phyloP scores from a whole-genome alignment of 2,888 invertebrate genomes.

The Teleiodes luculella region DNA sequence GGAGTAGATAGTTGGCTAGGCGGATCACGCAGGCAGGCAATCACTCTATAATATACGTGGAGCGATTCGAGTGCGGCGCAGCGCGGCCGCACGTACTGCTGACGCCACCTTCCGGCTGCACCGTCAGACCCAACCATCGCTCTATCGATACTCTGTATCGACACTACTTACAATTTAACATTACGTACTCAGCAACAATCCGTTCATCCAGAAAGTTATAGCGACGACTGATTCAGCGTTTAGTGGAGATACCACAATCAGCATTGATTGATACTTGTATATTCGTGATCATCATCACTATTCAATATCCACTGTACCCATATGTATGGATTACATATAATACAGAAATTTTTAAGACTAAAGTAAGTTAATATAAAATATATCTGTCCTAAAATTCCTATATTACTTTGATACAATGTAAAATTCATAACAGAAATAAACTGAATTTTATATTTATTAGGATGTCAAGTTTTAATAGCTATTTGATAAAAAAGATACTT shows the following conservation, averaged over 20 bases:
- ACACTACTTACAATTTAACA: conserved; percentile 31
- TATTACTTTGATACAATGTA: too few relatives aligned
- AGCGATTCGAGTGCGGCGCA: conserved; percentile 57
- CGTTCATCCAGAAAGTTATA: neutral
- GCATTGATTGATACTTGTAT: too few relatives aligned
- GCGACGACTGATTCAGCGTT: neutral
- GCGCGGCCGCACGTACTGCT: conserved; percentile 61
- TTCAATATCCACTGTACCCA: too few relatives aligned
- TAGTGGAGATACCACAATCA: too few relatives aligned
- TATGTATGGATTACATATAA: too few relatives aligned
- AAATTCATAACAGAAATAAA: too few relatives aligned
- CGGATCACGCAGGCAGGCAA: conserved; percentile 73
- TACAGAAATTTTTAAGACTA: too few relatives aligned
- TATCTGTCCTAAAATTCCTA: too few relatives aligned
- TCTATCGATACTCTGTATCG: conserved; percentile 31
- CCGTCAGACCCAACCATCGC: conserved; percentile 34
- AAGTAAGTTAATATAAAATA: too few relatives aligned
- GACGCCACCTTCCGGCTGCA: conserved; percentile 54
- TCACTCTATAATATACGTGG: conserved; percentile 74
- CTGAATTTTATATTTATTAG: too few relatives aligned
- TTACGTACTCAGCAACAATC: conserved; percentile 6
- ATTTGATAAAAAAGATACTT: conserved; percentile 39
- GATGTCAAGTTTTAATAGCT: too few relatives aligned
- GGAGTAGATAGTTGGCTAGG: conserved; percentile 62
- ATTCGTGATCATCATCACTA: too few relatives aligned